Percentiles rank a stretch among this genome's conserved stretches.
Evolutionary conservation across 2,113 vertebrate species (phyloP).

Genomic region (Coturnix japonica): DNA sequence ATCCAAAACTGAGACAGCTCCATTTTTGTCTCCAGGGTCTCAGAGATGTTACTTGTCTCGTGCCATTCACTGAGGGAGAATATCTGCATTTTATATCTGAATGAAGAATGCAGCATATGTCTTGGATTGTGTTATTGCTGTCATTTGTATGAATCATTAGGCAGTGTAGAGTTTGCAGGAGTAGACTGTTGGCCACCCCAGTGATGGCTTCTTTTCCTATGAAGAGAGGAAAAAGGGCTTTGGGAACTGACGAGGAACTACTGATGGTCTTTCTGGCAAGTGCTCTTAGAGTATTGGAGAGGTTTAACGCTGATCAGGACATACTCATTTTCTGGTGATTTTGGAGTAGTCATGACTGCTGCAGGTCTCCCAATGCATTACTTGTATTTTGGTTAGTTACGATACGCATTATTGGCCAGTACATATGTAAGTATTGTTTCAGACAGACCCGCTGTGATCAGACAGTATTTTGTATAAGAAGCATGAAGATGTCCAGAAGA

Average conservation of each 20-base stretch:
- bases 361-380: neutral
- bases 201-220: neutral
- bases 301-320: accelerated
- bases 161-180: neutral
- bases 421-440: neutral
- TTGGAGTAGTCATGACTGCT: neutral
- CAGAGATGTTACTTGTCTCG: neutral
- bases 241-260: neutral
- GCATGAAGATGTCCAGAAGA: neutral
- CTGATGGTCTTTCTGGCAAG: neutral
- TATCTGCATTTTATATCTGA: neutral
- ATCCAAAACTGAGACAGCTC: neutral
- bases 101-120: neutral
- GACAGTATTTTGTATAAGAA: neutral
- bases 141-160: neutral
- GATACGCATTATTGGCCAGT: neutral
- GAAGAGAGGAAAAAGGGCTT: neutral
- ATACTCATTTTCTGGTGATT: neutral
- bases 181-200: neutral
- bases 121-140: neutral
- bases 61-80: neutral
- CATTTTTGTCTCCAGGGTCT: neutral
- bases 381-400: neutral
- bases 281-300: neutral
- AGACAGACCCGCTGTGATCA: neutral